Evolutionary conservation across 1,140 invertebrate genomes (phyloP).

Genomic region (Lutraria rhynchaena): DNA sequence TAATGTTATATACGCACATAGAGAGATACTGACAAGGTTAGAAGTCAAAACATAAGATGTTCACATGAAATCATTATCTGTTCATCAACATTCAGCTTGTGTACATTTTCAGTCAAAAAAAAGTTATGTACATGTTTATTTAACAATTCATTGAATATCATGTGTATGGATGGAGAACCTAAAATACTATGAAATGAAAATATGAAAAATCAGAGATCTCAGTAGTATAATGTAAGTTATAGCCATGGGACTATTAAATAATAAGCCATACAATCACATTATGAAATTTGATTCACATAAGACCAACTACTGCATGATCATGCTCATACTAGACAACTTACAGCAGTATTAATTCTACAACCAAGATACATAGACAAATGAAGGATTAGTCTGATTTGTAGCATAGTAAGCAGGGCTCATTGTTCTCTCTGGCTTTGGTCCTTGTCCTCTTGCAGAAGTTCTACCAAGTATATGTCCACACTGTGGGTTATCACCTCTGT

Average conservation of each 20-base stretch:
- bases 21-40: too few species aligned
- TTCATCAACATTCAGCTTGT: background rate
- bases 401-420: constrained; percentile 63
- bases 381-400: constrained; percentile 64
- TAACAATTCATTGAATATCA: background rate
- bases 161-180: background rate
- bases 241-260: too few species aligned
- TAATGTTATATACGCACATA: background rate
- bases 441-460: constrained; percentile 50
- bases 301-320: too few species aligned
- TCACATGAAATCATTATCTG: too few species aligned
- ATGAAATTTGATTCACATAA: too few species aligned
- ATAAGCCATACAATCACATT: too few species aligned
- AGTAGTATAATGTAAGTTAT: too few species aligned
- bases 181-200: too few species aligned
- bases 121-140: background rate
- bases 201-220: too few species aligned
- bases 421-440: constrained; percentile 64
- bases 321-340: too few species aligned
- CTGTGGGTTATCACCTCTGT: constrained; percentile 63
- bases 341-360: constrained; percentile 48
- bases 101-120: background rate
- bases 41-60: too few species aligned
- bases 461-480: constrained; percentile 74
- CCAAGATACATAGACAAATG: constrained; percentile 73